Percentiles rank a stretch among this genome's conserved stretches.
These are phyloP conservation scores for Heteropelma amictum DNA, from an alignment of 2,888 invertebrate species.

Conservation along the genomic window DNA sequence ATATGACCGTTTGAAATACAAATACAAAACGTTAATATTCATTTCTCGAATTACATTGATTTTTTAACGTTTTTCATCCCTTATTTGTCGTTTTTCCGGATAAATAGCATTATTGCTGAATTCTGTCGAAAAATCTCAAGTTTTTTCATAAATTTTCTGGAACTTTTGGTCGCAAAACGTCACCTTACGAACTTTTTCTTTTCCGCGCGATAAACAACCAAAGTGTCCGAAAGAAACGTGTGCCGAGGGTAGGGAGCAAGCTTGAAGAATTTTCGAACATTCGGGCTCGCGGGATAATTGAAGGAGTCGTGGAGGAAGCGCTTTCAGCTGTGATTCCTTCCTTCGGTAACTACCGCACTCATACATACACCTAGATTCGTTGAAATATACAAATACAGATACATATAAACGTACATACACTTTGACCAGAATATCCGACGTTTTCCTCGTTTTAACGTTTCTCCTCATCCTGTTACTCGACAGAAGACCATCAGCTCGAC, in stretches of 20 bases:
- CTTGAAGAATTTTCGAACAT: constrained; percentile 4
- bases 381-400: not conserved
- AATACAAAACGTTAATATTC: too few species aligned
- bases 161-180: not conserved
- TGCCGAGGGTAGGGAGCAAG: not conserved
- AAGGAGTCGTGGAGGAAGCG: constrained; percentile 59
- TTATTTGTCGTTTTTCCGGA: too few species aligned
- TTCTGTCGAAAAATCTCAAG: not conserved
- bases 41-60: too few species aligned
- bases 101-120: too few species aligned
- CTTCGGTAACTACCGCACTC: constrained; percentile 51
- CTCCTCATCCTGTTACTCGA: constrained; percentile 63
- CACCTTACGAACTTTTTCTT: too few species aligned
- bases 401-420: constrained; percentile 5
- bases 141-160: not conserved
- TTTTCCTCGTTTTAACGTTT: constrained; percentile 63
- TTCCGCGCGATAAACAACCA: not conserved
- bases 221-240: constrained; percentile 27
- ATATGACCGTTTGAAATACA: too few species aligned
- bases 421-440: constrained; percentile 38
- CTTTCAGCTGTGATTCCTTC: constrained; percentile 68
- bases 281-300: too few species aligned
- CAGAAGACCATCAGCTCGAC: constrained; percentile 26
- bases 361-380: constrained; percentile 1
- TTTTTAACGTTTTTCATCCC: too few species aligned